These are phyloP conservation scores for Crepidodera aurea DNA, from an alignment of 2,888 invertebrate species.

Conservation along the genomic window DNA sequence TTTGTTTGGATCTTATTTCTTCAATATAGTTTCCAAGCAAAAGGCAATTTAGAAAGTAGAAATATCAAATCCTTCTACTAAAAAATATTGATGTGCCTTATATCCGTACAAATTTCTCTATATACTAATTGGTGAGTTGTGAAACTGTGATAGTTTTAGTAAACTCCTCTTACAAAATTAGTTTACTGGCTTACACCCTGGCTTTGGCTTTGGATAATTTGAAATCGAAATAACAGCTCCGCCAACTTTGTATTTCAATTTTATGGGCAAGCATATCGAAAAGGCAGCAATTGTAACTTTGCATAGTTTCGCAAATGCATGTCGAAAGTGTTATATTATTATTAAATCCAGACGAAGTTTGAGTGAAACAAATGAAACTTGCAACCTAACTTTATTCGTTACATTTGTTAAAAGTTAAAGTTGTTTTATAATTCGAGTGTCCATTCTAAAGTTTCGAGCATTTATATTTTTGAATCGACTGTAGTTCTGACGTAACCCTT, in stretches of 20 bases:
- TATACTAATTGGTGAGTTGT: no score
- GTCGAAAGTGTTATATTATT: constrained; percentile 14
- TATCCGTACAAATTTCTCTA: no score
- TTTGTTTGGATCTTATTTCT: no score
- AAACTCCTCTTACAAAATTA: no score
- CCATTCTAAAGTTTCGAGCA: constrained; percentile 1
- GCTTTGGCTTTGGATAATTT: not conserved
- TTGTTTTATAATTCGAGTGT: constrained; percentile 5
- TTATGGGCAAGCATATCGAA: constrained; percentile 1
- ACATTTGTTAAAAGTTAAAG: constrained; percentile 12
- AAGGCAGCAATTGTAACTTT: constrained; percentile 5
- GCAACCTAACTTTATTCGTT: constrained; percentile 5
- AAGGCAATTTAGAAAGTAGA: no score
- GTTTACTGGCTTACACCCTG: not conserved
- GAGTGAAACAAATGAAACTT: constrained; percentile 12
- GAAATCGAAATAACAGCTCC: constrained; percentile 2
- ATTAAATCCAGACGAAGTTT: not conserved
- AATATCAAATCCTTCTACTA: no score
- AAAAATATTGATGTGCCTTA: no score
- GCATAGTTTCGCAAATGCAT: constrained; percentile 8
- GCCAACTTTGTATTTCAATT: constrained; percentile 9
- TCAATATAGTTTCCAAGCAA: no score
- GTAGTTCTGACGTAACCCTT: no score
- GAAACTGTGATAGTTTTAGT: no score
- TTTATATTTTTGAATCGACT: no score